Evolutionary conservation across 1,140 invertebrate species (phyloP).

Genomic region (Hyles euphorbiae): DNA sequence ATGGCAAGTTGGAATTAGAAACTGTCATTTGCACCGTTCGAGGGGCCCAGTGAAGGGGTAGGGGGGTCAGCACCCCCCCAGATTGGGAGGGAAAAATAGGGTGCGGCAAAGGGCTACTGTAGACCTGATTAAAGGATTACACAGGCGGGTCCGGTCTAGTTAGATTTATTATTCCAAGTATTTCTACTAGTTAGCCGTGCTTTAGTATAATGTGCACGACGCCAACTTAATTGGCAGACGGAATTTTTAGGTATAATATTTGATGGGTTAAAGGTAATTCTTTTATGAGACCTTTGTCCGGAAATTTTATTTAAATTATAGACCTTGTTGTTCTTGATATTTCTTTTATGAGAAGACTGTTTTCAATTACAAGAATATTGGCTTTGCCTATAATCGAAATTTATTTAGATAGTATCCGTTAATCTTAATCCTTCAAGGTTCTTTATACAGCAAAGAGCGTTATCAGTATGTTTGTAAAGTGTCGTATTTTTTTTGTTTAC

Average conservation of each 20-base stretch:
- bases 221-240: slow-evolving; percentile 4
- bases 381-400: too few relatives aligned
- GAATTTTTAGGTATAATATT: too few relatives aligned
- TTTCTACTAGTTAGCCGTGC: slow-evolving; percentile 64
- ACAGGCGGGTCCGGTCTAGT: slow-evolving; percentile 66
- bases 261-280: too few relatives aligned
- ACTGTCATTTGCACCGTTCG: slow-evolving; percentile 76
- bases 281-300: not conserved
- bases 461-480: too few relatives aligned
- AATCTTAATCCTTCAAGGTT: too few relatives aligned
- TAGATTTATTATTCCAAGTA: slow-evolving; percentile 71
- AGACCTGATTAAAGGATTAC: slow-evolving; percentile 74
- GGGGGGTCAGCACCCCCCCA: slow-evolving; percentile 22
- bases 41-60: slow-evolving; percentile 34
- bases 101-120: slow-evolving; percentile 65
- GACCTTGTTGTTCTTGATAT: too few relatives aligned
- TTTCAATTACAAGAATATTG: too few relatives aligned
- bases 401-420: too few relatives aligned
- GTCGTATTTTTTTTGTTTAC: too few relatives aligned
- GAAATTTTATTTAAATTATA: too few relatives aligned
- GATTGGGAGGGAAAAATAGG: slow-evolving; percentile 68
- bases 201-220: slow-evolving; percentile 20
- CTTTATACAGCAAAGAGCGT: too few relatives aligned
- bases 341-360: too few relatives aligned
- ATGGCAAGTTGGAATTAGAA: slow-evolving; percentile 76